phyloP scores from a whole-genome alignment of 2,888 invertebrate genomes.

The Ferdinandea cuprea region DNA sequence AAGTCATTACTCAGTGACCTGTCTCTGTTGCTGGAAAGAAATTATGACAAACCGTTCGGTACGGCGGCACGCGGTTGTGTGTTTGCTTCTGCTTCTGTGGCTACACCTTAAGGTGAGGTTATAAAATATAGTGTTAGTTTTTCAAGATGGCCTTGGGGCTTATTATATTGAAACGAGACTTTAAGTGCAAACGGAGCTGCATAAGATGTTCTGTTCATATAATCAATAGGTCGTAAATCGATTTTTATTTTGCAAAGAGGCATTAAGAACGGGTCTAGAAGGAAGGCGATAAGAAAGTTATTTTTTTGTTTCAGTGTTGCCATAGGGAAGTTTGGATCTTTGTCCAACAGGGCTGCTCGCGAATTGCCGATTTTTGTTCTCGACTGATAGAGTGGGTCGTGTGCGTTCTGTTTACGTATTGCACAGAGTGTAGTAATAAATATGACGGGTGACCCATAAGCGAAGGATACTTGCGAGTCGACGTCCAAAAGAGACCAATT shows the following conservation, averaged over 20 bases:
- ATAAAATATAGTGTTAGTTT: conserved; percentile 39
- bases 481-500: no score
- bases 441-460: no score
- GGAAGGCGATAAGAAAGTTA: not conserved
- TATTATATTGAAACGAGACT: conserved; percentile 1
- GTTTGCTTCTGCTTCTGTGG: no score
- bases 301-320: conserved; percentile 1
- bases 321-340: no score
- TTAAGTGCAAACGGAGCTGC: conserved; percentile 19
- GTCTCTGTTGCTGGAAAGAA: conserved; percentile 46
- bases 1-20: conserved; percentile 54
- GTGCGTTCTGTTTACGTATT: no score
- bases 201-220: conserved; percentile 19
- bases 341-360: no score
- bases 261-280: not conserved
- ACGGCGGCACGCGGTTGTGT: no score
- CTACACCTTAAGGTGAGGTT: conserved; percentile 37
- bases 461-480: no score
- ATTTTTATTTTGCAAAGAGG: not conserved
- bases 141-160: conserved; percentile 9
- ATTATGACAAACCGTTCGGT: conserved; percentile 57
- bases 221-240: conserved; percentile 46
- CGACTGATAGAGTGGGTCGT: no score
- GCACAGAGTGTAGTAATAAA: no score
- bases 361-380: no score